These are phyloP conservation scores for Forpus xanthops DNA, from an alignment of 2,797 vertebrate species.

Conservation along the genomic window DNA sequence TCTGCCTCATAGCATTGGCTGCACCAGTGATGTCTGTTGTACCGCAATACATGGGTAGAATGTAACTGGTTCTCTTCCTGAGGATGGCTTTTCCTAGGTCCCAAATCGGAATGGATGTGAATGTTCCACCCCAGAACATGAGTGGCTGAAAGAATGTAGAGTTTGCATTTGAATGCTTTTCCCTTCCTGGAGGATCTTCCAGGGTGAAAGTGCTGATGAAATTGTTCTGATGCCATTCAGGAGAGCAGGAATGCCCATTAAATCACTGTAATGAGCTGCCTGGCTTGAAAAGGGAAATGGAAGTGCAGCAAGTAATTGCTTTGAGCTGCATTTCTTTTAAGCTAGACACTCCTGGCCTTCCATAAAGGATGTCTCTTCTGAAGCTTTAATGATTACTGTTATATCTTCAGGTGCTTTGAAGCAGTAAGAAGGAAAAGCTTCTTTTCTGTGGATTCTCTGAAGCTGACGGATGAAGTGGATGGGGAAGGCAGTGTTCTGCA, in stretches of 20 bases:
- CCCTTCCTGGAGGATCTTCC: not conserved
- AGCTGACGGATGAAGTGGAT: not conserved
- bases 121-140: not conserved
- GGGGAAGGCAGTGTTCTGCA: not conserved
- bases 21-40: not conserved
- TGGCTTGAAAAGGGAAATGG: not conserved
- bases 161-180: not conserved
- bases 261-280: not conserved
- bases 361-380: not conserved
- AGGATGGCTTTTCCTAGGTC: not conserved
- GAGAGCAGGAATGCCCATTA: not conserved
- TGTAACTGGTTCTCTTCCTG: not conserved
- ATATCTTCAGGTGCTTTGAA: not conserved
- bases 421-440: not conserved
- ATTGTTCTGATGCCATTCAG: not conserved
- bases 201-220: not conserved
- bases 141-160: not conserved
- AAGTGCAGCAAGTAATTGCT: not conserved
- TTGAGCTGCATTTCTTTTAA: not conserved
- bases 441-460: not conserved
- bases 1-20: not conserved
- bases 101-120: not conserved
- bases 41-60: fast-evolving
- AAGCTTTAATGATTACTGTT: not conserved
- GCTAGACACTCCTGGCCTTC: not conserved